Evolutionary conservation across 2,888 invertebrate genomes (phyloP).

Genomic region (Agrochola circellaris): DNA sequence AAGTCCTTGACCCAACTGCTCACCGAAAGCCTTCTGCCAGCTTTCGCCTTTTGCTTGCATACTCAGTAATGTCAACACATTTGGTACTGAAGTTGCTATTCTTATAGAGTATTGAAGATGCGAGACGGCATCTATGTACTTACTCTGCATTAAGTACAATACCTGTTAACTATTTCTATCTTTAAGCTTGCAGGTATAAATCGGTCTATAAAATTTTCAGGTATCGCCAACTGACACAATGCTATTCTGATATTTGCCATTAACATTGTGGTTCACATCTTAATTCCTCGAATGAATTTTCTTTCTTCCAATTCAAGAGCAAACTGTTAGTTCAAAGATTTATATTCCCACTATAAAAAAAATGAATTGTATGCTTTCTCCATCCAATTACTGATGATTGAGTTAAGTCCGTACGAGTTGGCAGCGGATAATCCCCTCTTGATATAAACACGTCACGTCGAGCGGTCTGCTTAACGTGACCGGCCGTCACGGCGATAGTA

Average conservation of each 20-base stretch:
- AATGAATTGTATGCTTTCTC: slow-evolving; percentile 45
- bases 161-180: neutral
- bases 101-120: neutral
- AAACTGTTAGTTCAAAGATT: slow-evolving; percentile 14
- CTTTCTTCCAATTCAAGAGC: neutral
- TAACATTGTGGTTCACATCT: neutral
- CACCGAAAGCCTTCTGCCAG: neutral
- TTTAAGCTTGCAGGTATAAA: neutral
- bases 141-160: neutral
- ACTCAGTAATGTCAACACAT: neutral
- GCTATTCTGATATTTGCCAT: neutral
- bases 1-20: neutral
- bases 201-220: neutral
- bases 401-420: slow-evolving; percentile 48
- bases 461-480: slow-evolving; percentile 57
- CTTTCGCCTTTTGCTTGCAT: neutral
- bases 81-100: too few species aligned
- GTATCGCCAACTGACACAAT: neutral
- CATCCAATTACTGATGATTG: slow-evolving; percentile 53
- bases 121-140: too few species aligned
- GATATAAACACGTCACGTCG: slow-evolving; percentile 59
- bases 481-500: slow-evolving; percentile 38
- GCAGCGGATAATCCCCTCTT: slow-evolving; percentile 48
- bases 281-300: neutral
- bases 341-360: slow-evolving; percentile 21